These are phyloP conservation scores for Columbina picui DNA, from an alignment of 2,113 vertebrate species.

Conservation along the genomic window DNA sequence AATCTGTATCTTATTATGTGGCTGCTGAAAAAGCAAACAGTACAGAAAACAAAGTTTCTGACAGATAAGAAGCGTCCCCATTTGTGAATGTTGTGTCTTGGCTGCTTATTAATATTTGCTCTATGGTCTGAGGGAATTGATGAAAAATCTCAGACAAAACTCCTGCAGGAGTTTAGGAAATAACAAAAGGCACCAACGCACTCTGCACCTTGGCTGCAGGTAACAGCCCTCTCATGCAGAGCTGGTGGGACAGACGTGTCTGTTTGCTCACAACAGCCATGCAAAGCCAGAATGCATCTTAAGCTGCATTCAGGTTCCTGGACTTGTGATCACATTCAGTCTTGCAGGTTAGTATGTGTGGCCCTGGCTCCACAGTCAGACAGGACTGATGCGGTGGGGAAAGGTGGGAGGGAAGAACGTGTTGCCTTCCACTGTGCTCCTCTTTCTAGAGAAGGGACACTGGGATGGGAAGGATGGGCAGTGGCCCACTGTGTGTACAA, in stretches of 20 bases:
- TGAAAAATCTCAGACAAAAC: neutral
- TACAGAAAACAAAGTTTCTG: neutral
- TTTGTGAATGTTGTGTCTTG: neutral
- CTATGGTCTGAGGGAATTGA: neutral
- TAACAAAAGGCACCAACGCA: neutral
- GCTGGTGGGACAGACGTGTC: neutral
- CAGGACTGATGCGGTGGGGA: neutral
- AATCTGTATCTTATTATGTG: neutral
- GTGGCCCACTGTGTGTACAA: fast-evolving
- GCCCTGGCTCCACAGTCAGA: neutral
- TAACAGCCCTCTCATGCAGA: neutral
- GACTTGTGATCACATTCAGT: neutral
- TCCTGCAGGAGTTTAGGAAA: neutral
- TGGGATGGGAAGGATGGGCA: fast-evolving
- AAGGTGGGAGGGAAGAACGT: neutral
- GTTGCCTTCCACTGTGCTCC: neutral
- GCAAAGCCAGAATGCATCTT: neutral
- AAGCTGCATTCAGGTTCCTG: neutral
- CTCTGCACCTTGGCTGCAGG: fast-evolving
- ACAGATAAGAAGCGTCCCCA: neutral
- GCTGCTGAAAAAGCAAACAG: neutral
- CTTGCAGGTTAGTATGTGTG: fast-evolving
- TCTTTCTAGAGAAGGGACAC: neutral
- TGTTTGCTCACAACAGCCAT: neutral
- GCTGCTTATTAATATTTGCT: neutral